Conservation (phyloP, 2,797 vertebrate species). For the Pterois miles region DNA sequence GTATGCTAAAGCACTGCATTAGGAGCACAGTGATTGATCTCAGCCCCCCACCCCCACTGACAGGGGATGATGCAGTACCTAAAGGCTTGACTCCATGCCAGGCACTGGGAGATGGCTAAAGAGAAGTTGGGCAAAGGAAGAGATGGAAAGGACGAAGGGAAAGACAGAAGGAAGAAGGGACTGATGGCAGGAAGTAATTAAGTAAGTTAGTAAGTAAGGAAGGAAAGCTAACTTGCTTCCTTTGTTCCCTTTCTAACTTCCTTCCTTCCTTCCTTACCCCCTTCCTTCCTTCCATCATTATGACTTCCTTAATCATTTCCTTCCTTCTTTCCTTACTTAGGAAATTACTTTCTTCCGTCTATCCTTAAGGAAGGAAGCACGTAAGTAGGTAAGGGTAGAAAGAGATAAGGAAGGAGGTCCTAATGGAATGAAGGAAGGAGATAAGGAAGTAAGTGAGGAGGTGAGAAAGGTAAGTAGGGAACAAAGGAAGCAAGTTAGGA, state of each 20-base stretch:
- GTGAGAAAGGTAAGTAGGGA: not conserved
- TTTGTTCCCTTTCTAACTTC: too few relatives aligned
- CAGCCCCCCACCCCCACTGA: slow-evolving; percentile 67
- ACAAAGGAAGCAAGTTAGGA: not conserved
- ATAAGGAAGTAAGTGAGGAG: not conserved
- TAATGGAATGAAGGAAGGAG: not conserved
- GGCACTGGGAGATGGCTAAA: slow-evolving; percentile 22
- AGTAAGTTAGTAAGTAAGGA: not conserved
- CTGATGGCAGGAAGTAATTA: not conserved
- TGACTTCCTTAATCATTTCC: too few relatives aligned
- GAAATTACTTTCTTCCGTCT: too few relatives aligned
- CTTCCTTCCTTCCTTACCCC: too few relatives aligned
- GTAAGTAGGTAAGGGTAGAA: not conserved
- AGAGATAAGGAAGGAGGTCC: not conserved
- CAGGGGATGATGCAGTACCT: slow-evolving; percentile 69
- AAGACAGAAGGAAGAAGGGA: not conserved
- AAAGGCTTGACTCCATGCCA: slow-evolving; percentile 62
- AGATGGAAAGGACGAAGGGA: slow-evolving; percentile 11
- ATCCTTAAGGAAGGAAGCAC: not conserved
- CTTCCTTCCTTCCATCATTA: too few relatives aligned
- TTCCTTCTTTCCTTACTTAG: too few relatives aligned
- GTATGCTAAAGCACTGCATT: slow-evolving; percentile 74
- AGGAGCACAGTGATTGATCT: slow-evolving; percentile 72
- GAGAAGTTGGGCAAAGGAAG: slow-evolving; percentile 23
- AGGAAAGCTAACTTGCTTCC: not conserved